Percentiles rank a stretch among this genome's conserved stretches.
These are phyloP conservation scores for Nomada fabriciana DNA, from an alignment of 2,888 invertebrate genomes.

Conservation along the genomic window DNA sequence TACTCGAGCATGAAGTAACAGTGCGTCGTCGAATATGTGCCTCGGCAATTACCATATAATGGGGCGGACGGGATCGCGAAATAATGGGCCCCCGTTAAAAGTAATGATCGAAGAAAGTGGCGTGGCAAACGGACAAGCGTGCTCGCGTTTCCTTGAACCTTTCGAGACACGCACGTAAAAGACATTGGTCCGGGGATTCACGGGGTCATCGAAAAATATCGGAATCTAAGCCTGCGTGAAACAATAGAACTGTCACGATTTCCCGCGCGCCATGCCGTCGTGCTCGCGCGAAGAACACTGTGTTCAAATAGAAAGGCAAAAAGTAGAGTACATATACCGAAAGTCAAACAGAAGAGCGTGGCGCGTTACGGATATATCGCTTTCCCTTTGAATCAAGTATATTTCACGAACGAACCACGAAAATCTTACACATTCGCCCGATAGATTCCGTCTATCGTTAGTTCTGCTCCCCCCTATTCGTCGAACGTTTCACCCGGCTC, in stretches of 20 bases:
- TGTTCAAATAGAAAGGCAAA: constrained; percentile 48
- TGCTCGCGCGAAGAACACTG: constrained; percentile 7
- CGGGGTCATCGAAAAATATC: constrained; percentile 23
- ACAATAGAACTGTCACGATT: neutral
- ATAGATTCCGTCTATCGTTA: too few relatives aligned
- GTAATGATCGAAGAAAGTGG: constrained; percentile 48
- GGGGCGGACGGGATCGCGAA: constrained; percentile 38
- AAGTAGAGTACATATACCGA: constrained; percentile 50
- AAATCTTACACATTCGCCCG: neutral
- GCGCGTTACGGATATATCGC: constrained; percentile 25
- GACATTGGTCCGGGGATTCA: constrained; percentile 59
- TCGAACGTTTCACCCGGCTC: neutral
- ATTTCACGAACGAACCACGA: neutral
- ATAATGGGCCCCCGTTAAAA: constrained; percentile 48
- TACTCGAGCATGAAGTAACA: constrained; percentile 58
- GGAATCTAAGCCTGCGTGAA: neutral
- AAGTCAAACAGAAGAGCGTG: constrained; percentile 26
- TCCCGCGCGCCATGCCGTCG: neutral
- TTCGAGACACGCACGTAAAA: constrained; percentile 53
- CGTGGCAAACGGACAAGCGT: neutral
- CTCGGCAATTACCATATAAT: constrained; percentile 64
- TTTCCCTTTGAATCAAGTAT: constrained; percentile 46
- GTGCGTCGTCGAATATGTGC: constrained; percentile 33
- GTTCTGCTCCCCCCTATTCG: neutral
- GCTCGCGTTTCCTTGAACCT: constrained; percentile 64